These are phyloP conservation scores for Porites lutea DNA, from an alignment of 64 coral and sea anemone genomes.

Conservation along the genomic window DNA sequence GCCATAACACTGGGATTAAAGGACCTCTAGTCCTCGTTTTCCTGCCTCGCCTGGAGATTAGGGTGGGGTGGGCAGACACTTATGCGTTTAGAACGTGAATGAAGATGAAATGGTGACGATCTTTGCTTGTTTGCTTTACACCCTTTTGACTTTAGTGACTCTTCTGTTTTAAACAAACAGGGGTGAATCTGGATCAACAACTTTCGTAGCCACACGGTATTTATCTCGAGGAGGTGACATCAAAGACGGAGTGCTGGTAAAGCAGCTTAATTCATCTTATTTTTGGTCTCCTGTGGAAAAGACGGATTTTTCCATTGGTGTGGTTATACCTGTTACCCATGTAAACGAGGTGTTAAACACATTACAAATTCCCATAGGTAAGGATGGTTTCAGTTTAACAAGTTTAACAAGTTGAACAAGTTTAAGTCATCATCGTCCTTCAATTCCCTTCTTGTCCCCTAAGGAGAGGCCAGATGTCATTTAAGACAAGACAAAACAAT, in stretches of 20 bases:
- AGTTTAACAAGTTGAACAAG: neutral
- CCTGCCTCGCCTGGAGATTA: too few relatives aligned
- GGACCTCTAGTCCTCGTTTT: too few relatives aligned
- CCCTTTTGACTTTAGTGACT: neutral
- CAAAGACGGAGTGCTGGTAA: neutral
- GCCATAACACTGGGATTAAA: too few relatives aligned
- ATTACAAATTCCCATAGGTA: constrained; percentile 15
- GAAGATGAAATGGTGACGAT: too few relatives aligned
- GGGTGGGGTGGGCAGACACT: too few relatives aligned
- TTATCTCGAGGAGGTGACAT: neutral
- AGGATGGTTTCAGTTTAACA: neutral
- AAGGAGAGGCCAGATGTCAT: too few relatives aligned
- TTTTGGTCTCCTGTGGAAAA: neutral
- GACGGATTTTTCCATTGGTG: neutral
- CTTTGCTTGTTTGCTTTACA: neutral
- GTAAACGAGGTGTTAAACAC: neutral
- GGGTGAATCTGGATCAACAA: neutral
- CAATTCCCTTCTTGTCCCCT: too few relatives aligned
- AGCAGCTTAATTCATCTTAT: neutral
- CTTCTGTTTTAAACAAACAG: neutral
- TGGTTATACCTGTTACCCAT: neutral
- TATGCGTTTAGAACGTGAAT: too few relatives aligned
- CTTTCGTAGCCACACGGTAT: neutral
- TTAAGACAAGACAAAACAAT: too few relatives aligned
- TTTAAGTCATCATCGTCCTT: too few relatives aligned